Evolutionary conservation across 1,140 invertebrate species (phyloP).

Genomic region (Dinothrombium tinctorium): DNA sequence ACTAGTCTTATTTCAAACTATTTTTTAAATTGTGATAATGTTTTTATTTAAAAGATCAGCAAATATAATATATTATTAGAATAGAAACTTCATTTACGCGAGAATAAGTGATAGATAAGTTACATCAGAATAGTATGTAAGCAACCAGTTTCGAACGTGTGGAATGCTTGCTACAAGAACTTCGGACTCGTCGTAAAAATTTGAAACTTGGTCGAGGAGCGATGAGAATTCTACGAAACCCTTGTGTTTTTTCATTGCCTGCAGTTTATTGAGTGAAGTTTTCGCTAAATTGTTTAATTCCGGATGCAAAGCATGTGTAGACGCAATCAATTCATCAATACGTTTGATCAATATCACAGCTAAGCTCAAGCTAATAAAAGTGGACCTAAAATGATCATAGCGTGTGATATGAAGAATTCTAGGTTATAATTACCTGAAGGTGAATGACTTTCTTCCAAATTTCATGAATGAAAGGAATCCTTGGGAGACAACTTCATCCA

Average conservation of each 20-base stretch:
- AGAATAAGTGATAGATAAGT: too few relatives aligned
- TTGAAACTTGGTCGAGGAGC: not conserved
- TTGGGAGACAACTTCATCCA: constrained; percentile 1
- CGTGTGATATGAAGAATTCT: not conserved
- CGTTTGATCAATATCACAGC: not conserved
- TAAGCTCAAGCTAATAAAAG: not conserved
- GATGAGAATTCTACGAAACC: not conserved
- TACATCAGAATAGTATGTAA: not conserved
- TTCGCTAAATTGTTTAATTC: not conserved
- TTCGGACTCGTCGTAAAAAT: not conserved
- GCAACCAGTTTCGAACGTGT: not conserved
- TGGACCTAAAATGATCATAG: not conserved
- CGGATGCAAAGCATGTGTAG: not conserved
- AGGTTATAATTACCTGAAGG: not conserved
- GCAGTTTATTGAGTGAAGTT: not conserved
- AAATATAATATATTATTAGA: too few relatives aligned
- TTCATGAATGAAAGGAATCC: constrained; percentile 3
- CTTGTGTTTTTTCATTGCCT: not conserved
- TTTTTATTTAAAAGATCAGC: too few relatives aligned
- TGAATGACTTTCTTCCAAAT: not conserved
- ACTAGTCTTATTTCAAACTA: too few relatives aligned
- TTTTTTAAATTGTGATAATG: too few relatives aligned
- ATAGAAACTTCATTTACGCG: too few relatives aligned
- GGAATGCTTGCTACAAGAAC: not conserved
- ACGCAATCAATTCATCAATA: not conserved